phyloP scores from a whole-genome alignment of 2,888 invertebrate species.

The Cerceris ruficornis region DNA sequence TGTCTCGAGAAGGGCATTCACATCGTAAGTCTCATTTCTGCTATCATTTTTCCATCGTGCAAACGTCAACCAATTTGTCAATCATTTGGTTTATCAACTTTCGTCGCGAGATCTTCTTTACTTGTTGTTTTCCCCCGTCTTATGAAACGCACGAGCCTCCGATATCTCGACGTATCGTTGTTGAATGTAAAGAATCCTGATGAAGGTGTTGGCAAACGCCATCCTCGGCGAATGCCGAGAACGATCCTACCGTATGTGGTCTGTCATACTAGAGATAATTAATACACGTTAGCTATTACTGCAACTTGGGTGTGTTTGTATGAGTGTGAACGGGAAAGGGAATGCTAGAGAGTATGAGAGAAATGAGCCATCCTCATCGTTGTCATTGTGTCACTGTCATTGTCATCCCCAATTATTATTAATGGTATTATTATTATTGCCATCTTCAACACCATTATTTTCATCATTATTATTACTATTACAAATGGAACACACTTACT shows the following conservation, averaged over 20 bases:
- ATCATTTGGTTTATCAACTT: neutral
- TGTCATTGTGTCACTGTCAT: conserved; percentile 43
- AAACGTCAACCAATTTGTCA: neutral
- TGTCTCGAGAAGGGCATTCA: conserved; percentile 17
- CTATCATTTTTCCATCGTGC: neutral
- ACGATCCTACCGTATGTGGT: conserved; percentile 61
- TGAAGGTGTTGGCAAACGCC: conserved; percentile 36
- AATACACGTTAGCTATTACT: conserved; percentile 50
- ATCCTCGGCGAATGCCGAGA: conserved; percentile 46
- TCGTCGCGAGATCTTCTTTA: neutral
- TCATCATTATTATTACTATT: conserved; percentile 56
- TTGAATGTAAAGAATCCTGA: conserved; percentile 43
- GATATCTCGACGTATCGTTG: conserved; percentile 41
- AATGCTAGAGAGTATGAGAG: no score
- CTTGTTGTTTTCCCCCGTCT: conserved; percentile 11
- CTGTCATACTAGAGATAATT: conserved; percentile 56
- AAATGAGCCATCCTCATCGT: conserved; percentile 54
- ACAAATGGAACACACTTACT: conserved; percentile 9
- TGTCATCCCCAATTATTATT: conserved; percentile 60
- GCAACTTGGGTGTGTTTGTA: conserved; percentile 24
- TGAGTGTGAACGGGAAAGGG: no score
- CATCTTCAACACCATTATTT: conserved; percentile 55
- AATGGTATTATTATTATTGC: conserved; percentile 62
- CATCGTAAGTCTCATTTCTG: neutral
- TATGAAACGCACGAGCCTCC: conserved; percentile 20